Evolutionary conservation across 2,797 vertebrate species (phyloP).

Genomic region (Pelodytes ibericus): DNA sequence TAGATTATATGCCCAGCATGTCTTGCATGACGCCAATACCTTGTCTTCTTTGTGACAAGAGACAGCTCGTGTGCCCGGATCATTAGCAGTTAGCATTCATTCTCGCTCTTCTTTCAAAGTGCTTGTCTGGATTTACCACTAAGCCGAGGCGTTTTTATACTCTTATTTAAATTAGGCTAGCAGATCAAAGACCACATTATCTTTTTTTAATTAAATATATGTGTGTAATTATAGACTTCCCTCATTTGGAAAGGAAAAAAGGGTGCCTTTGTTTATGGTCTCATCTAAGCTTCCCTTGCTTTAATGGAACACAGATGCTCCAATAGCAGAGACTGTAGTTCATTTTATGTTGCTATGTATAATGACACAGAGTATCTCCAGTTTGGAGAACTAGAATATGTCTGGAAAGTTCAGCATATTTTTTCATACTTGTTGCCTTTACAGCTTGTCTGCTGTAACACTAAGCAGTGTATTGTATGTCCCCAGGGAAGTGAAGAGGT

Average conservation of each 20-base stretch:
- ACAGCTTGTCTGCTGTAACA: no score
- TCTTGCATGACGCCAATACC: neutral
- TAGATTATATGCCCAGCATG: no score
- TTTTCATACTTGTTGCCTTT: neutral
- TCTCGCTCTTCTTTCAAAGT: neutral
- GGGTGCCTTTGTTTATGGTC: neutral
- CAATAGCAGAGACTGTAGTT: neutral
- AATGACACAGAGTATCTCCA: neutral
- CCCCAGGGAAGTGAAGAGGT: no score
- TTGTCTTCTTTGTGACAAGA: neutral
- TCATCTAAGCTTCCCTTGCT: neutral
- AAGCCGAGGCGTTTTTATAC: neutral
- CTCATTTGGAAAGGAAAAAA: neutral
- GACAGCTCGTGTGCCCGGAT: neutral
- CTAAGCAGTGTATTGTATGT: no score
- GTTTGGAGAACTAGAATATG: no score
- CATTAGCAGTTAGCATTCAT: neutral
- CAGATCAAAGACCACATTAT: constrained; percentile 24
- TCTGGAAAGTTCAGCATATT: neutral
- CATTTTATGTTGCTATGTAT: neutral
- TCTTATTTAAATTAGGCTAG: constrained; percentile 8
- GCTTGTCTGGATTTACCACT: constrained; percentile 7
- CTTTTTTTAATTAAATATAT: constrained; percentile 21
- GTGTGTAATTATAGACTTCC: constrained; percentile 6
- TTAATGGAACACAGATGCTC: neutral